phyloP scores from a whole-genome alignment of 2,113 vertebrate species.

The Notiomystis cincta region DNA sequence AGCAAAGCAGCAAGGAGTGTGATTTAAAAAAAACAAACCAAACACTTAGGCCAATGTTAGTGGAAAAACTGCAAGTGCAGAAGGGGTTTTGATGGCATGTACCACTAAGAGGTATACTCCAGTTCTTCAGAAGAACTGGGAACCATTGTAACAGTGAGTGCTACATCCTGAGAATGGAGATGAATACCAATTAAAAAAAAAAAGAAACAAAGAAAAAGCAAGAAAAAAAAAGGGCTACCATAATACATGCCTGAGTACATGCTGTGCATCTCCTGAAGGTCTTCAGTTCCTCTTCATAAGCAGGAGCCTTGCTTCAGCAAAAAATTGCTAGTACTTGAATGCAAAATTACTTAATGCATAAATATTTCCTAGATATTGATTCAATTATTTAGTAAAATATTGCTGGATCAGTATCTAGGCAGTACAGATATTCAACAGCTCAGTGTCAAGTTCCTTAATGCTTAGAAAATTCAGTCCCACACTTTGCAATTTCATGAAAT shows the following conservation, averaged over 20 bases:
- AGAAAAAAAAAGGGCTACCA: neutral
- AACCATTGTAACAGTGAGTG: neutral
- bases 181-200: neutral
- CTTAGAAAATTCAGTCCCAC: neutral
- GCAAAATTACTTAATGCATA: neutral
- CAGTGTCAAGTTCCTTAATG: neutral
- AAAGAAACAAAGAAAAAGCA: neutral
- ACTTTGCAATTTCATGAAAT: neutral
- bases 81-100: neutral
- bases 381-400: neutral
- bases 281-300: neutral
- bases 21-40: neutral
- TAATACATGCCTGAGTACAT: neutral
- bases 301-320: neutral
- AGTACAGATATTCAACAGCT: neutral
- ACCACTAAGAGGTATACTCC: neutral
- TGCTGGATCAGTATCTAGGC: neutral
- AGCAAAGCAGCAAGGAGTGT: neutral
- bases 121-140: neutral
- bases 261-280: neutral
- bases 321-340: neutral
- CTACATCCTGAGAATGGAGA: neutral
- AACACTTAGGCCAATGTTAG: neutral
- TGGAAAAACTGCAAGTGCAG: neutral
- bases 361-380: neutral